Conservation (phyloP, 2,797 vertebrate species). For the Pantherophis vulpinus region DNA sequence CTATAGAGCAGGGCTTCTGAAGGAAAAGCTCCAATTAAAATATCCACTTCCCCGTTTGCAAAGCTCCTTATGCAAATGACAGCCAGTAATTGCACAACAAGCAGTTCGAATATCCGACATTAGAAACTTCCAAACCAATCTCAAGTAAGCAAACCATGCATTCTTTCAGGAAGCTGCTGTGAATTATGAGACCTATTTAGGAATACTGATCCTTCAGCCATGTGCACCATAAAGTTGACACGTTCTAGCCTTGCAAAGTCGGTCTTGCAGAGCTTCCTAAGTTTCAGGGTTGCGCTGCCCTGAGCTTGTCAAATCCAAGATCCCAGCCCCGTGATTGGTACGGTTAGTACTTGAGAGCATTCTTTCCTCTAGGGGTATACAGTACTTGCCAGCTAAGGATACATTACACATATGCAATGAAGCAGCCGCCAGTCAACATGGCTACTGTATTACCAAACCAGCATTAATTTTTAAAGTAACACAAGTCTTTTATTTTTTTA, state of each 20-base stretch:
- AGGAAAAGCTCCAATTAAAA: not conserved
- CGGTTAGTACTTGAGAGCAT: not conserved
- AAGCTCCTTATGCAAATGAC: not conserved
- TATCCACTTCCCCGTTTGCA: not conserved
- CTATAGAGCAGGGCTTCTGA: not conserved
- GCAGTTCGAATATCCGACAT: no score
- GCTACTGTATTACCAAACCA: not conserved
- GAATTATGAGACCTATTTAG: not conserved
- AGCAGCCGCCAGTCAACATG: not conserved
- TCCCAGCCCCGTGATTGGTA: not conserved
- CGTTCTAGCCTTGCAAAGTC: not conserved
- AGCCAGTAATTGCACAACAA: not conserved
- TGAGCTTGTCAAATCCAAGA: not conserved
- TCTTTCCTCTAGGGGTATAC: not conserved
- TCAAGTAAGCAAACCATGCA: not conserved
- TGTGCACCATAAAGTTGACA: not conserved
- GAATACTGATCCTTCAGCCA: not conserved
- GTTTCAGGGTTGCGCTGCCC: not conserved
- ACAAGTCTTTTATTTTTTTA: not conserved
- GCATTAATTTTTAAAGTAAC: not conserved
- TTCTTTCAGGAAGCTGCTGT: not conserved
- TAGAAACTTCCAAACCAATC: not conserved
- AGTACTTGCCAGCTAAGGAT: not conserved
- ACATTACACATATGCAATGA: not conserved
- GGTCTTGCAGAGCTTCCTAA: not conserved